Evolutionary conservation across 2,888 invertebrate species (phyloP).

Genomic region (Pecten maximus): DNA sequence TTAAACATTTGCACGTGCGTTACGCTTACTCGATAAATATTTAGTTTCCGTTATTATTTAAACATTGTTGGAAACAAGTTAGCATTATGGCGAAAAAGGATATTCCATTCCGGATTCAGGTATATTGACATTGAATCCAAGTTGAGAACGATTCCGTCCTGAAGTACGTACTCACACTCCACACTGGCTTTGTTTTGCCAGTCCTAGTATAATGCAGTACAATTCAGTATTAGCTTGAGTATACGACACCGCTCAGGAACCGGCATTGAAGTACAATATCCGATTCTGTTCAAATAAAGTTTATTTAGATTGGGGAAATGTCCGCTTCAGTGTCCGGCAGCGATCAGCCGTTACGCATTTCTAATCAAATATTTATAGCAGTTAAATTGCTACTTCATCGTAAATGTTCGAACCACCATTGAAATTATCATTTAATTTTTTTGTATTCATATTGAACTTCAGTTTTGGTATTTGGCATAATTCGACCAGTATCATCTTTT

Average conservation of each 20-base stretch:
- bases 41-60: background rate
- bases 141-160: background rate
- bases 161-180: background rate
- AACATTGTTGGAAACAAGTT: background rate
- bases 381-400: too few species aligned
- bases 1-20: slow-evolving; percentile 22
- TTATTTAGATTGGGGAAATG: background rate
- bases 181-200: background rate
- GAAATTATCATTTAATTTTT: too few species aligned
- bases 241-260: background rate
- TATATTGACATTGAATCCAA: slow-evolving; percentile 1
- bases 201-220: background rate
- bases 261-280: background rate
- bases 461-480: too few species aligned
- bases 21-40: slow-evolving; percentile 26
- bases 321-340: background rate
- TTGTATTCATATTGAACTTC: too few species aligned
- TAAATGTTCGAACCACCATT: too few species aligned
- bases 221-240: background rate
- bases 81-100: background rate
- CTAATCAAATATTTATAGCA: too few species aligned
- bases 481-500: too few species aligned
- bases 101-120: background rate
- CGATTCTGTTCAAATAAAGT: background rate
- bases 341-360: too few species aligned